These are phyloP conservation scores for Parauchenoglanis ngamensis DNA, from an alignment of 2,797 vertebrate genomes.

Conservation along the genomic window DNA sequence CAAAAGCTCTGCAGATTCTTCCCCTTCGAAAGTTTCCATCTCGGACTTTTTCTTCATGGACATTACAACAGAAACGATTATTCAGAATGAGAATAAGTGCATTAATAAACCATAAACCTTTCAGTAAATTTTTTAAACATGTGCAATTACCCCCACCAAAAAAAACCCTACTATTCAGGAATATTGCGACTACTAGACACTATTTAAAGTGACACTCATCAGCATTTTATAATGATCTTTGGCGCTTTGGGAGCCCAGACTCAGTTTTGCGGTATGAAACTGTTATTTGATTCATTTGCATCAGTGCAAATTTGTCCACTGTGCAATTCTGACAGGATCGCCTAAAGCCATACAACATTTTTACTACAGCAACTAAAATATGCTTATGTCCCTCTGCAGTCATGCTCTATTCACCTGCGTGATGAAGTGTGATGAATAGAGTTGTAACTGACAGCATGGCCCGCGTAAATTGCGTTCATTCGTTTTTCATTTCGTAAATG, in stretches of 20 bases:
- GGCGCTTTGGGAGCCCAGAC: slow-evolving; percentile 2
- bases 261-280: not conserved
- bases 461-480: not conserved
- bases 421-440: slow-evolving; percentile 21
- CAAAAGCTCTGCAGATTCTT: too few relatives aligned
- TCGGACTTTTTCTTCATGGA: too few relatives aligned
- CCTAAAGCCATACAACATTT: not conserved
- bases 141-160: not conserved
- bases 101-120: not conserved
- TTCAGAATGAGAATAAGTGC: not conserved
- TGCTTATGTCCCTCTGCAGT: not conserved
- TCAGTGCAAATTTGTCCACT: slow-evolving; percentile 12
- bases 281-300: slow-evolving; percentile 13
- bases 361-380: not conserved
- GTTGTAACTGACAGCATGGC: not conserved
- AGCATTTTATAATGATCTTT: slow-evolving; percentile 20
- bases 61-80: not conserved
- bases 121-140: not conserved
- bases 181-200: not conserved
- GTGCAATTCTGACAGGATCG: not conserved
- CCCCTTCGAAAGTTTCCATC: too few relatives aligned
- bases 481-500: not conserved
- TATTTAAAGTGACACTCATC: slow-evolving; percentile 5
- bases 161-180: not conserved
- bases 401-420: not conserved